Base-by-base conservation (phyloP, 2,888 invertebrate genomes). In the Apamea epomidion region DNA sequence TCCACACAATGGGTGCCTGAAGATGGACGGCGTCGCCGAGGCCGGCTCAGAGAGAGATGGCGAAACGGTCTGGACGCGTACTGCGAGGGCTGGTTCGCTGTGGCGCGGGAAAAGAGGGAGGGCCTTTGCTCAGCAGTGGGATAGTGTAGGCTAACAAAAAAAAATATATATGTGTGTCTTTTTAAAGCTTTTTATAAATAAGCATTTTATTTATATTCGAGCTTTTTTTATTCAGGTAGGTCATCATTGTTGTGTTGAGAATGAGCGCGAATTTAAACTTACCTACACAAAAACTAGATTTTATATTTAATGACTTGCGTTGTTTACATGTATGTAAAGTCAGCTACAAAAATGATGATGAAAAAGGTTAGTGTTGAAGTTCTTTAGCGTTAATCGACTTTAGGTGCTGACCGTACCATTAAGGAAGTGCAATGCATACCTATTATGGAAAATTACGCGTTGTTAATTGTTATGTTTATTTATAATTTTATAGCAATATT, bases 401-500 rank as follows among this genome's bases (percentile, higher is more conserved):
- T 29, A 1, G 54, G 37, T 32, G 82, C 29, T 48, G 18, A 73
- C 65, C 25, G 21, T 51, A 67, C 65, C 7, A 67, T 32, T 70
- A 51, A 48, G 64, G 81, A 81, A 83, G 29, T 60, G 37, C 73
- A 54, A 32, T 1, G 18, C 10, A 72, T n/a, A 37, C 10, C 6
- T 58, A 71, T 25, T 45, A 65, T 42, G 71, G 67, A 76, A 78
- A 67, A 76, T 72, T 58, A 73, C 65, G 1, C 18, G 7, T 78
- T 73, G 8, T 21, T 69, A 37, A n/a, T 65, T 69, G 29, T 48
- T 48, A 18, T 51, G 29, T 42, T 29, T 51, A 64, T 16, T 48
- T 69, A 71, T 58, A 74, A 62, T 64, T 81, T 37, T 76, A 78
- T 69, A 77, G n/a, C 32, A 64, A 48, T 73, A 29, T 67, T 76